Evolutionary conservation across 2,888 invertebrate genomes (phyloP).

Genomic region (Brachypalpus laphriformis): DNA sequence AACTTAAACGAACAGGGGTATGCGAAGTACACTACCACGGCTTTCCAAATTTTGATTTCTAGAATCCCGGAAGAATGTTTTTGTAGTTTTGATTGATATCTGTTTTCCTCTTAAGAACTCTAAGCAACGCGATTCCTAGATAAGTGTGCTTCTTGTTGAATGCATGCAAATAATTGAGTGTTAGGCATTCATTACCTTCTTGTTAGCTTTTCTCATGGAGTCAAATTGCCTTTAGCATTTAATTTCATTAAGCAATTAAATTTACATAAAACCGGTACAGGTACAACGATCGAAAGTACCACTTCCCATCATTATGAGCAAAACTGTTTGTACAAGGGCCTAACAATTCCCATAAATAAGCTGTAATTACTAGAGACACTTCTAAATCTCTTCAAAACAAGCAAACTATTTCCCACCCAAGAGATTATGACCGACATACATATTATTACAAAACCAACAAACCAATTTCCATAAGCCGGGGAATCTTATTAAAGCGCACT

Average conservation of each 20-base stretch:
- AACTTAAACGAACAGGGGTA: no score
- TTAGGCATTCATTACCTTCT: no score
- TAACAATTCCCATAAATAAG: background rate
- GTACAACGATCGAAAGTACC: background rate
- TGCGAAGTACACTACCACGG: no score
- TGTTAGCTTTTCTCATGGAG: no score
- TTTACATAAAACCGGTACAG: background rate
- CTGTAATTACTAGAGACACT: background rate
- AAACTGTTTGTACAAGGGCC: background rate
- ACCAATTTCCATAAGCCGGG: background rate
- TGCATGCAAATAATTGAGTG: no score
- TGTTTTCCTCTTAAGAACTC: no score
- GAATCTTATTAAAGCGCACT: conserved; percentile 2
- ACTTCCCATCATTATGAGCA: background rate
- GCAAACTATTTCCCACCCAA: background rate
- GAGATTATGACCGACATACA: background rate
- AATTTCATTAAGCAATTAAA: background rate
- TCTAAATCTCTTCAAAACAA: background rate
- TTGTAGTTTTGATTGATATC: no score
- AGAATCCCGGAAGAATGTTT: no score
- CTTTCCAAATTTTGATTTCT: no score
- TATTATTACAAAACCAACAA: background rate
- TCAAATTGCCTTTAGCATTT: background rate
- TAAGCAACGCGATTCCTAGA: no score
- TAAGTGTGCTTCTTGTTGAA: no score